Evolutionary conservation across 2,113 vertebrate genomes (phyloP), one percentile per base, ranked within the genome.

Genomic region (Cyphomyrus plagiostoma): DNA sequence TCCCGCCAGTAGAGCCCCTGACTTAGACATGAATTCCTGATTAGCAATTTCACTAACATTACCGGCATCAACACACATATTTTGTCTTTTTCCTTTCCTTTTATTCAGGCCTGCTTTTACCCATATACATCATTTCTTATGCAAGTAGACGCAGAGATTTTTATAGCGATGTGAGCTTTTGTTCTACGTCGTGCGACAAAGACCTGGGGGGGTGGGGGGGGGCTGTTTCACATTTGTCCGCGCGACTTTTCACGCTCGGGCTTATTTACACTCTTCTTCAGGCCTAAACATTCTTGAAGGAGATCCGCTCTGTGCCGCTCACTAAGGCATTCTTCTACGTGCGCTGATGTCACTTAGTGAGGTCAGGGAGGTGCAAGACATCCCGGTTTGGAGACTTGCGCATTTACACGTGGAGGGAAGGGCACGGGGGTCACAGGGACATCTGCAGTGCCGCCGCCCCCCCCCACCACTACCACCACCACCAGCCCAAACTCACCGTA

Each of bases 401-500:
- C n/a, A 30, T 86, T 39, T 53, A 15, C n/a, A 86, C 17, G 4
- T 80, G 88, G 66, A 35, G 26, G 26, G n/a, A n/a, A 45, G 30
- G 35, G 45, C 9, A 86, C 1, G 35, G 85, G 62, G 87, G 45
- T 62, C 53, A 52, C 53, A 21, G 30, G 15, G 19, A 19, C 19
- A 26, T 15, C 26, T 30, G 84, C 39, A 23, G 23, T 52, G 23
- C 8, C 82, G 23, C 7, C 2, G 49, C 21, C n/a, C 3, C 8
- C 2, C 45, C 2, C 52, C 17, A 19, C 17, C 50, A 52, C 10
- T 9, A 1, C 86, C 52, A 35, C 30, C 26, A 35, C 35, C 35
- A 35, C 35, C 35, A 35, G 35, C 35, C 53, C 52, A 58, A 70
- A 97, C 98, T 98, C 96, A 99, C 98, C 98, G 96, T 99, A 99